A percentile compares a stretch with the other conserved stretches of the same genome.
phyloP scores from a whole-genome alignment of 1,140 invertebrate genomes.

The Drosophila sulfurigaster region DNA sequence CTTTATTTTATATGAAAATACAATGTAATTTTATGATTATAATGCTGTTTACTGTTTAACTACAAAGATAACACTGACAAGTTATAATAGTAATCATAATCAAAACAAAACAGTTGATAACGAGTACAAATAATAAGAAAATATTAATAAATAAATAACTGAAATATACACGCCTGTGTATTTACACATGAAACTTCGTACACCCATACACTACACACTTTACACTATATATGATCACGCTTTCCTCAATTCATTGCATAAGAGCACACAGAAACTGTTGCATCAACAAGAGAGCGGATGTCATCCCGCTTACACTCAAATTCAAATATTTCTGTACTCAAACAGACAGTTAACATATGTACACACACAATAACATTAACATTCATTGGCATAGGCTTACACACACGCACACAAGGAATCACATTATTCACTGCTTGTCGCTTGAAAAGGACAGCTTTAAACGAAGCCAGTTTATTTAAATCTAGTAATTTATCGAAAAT shows the following conservation, averaged over 20 bases:
- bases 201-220: constrained; percentile 25
- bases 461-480: too few relatives aligned
- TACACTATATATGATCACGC: not conserved
- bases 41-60: constrained; percentile 52
- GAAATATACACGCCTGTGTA: constrained; percentile 62
- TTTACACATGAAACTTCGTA: constrained; percentile 48
- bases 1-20: constrained; percentile 57
- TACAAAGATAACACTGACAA: constrained; percentile 73
- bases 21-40: constrained; percentile 66
- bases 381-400: constrained; percentile 29
- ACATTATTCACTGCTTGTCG: too few relatives aligned
- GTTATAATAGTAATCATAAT: constrained; percentile 72
- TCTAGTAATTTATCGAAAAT: too few relatives aligned
- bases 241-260: constrained; percentile 2
- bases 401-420: constrained; percentile 14
- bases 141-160: constrained; percentile 74
- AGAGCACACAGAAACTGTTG: not conserved
- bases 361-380: not conserved
- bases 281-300: too few relatives aligned
- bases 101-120: constrained; percentile 72
- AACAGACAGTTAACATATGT: not conserved
- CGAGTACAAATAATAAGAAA: constrained; percentile 67
- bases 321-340: too few relatives aligned
- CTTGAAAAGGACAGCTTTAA: too few relatives aligned
- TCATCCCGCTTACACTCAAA: too few relatives aligned